Evolutionary conservation across 2,888 invertebrate species (phyloP).

Genomic region (Idaea straminata): DNA sequence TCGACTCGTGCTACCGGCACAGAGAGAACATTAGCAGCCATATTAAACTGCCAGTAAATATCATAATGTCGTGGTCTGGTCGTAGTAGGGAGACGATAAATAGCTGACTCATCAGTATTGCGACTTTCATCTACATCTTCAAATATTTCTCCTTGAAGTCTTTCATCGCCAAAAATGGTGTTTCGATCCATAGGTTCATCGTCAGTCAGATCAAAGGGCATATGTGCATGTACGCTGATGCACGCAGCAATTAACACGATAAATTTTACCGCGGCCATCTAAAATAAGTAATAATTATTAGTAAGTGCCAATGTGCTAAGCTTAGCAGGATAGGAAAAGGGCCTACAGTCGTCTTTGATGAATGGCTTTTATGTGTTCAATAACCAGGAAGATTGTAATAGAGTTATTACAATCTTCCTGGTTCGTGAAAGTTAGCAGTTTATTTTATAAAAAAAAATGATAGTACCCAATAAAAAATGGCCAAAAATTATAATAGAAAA

Average conservation of each 20-base stretch:
- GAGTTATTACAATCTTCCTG: too few relatives aligned
- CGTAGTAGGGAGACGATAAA: conserved; percentile 69
- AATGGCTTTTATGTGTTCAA: too few relatives aligned
- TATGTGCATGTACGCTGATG: conserved; percentile 24
- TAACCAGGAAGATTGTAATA: too few relatives aligned
- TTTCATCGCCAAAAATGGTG: conserved; percentile 67
- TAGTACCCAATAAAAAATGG: too few relatives aligned
- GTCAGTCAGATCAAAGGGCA: conserved; percentile 33
- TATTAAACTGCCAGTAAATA: conserved; percentile 67
- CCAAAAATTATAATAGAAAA: too few relatives aligned
- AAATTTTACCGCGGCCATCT: conserved; percentile 61
- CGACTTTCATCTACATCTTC: conserved; percentile 44
- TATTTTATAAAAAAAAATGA: too few relatives aligned
- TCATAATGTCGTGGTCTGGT: conserved; percentile 77
- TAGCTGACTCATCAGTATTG: conserved; percentile 27
- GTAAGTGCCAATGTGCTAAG: background rate
- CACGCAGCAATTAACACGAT: conserved; percentile 44
- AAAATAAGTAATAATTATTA: conserved; percentile 18
- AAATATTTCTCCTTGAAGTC: conserved; percentile 56
- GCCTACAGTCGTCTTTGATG: too few relatives aligned
- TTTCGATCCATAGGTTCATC: conserved; percentile 41
- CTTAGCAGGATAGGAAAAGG: background rate
- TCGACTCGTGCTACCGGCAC: conserved; percentile 56
- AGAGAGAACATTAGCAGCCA: conserved; percentile 28
- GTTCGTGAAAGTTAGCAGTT: too few relatives aligned